These are phyloP conservation scores for Formica exsecta DNA, from an alignment of 1,140 invertebrate species.

Conservation along the genomic window DNA sequence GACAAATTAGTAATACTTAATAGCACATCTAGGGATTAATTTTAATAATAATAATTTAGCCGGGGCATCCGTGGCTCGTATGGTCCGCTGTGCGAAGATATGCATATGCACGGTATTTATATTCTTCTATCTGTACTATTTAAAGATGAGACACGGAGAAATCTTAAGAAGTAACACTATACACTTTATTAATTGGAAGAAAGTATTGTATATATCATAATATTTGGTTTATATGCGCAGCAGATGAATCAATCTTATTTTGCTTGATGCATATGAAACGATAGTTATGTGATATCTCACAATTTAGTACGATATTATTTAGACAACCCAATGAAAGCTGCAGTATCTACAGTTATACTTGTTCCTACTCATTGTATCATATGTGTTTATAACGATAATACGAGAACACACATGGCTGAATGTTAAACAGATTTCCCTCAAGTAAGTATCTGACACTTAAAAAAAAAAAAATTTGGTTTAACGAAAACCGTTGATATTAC, in stretches of 20 bases:
- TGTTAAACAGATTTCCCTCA: constrained; percentile 56
- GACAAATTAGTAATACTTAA: constrained; percentile 58
- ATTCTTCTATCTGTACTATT: constrained; percentile 64
- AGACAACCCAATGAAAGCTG: constrained; percentile 45
- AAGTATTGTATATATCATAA: constrained; percentile 18
- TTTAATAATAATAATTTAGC: constrained; percentile 61
- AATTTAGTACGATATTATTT: constrained; percentile 51
- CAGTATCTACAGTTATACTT: constrained; percentile 56
- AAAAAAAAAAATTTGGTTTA: constrained; percentile 69
- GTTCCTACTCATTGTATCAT: constrained; percentile 56
- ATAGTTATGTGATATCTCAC: constrained; percentile 58
- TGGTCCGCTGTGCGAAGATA: constrained; percentile 36
- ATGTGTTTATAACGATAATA: constrained; percentile 57
- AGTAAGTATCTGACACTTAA: constrained; percentile 37
- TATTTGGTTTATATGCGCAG: background rate
- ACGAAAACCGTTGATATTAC: constrained; percentile 56
- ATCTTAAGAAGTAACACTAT: constrained; percentile 16
- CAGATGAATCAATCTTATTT: background rate
- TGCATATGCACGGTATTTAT: constrained; percentile 71
- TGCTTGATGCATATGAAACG: constrained; percentile 6
- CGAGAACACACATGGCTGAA: constrained; percentile 26
- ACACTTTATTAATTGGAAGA: background rate
- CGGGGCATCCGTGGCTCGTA: background rate
- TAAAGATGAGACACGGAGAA: constrained; percentile 41
- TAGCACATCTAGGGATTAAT: constrained; percentile 58